Evolutionary conservation across 2,888 invertebrate species (phyloP).

Genomic region (Scaptomyza flava): DNA sequence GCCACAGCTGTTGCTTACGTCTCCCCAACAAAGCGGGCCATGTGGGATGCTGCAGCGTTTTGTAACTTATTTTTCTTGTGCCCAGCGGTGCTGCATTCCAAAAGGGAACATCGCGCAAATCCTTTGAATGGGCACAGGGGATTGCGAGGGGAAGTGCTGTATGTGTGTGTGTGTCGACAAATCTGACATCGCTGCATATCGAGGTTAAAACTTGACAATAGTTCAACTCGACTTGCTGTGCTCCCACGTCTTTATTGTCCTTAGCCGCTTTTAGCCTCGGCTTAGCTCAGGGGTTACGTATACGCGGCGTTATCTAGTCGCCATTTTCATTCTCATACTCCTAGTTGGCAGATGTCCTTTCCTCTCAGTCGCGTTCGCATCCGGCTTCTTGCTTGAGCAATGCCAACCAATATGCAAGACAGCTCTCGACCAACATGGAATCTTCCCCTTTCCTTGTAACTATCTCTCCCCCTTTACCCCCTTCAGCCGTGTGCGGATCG

Average conservation of each 20-base stretch:
- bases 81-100: conserved; percentile 63
- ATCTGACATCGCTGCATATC: conserved; percentile 79
- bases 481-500: conserved; percentile 55
- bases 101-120: conserved; percentile 34
- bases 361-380: conserved; percentile 3
- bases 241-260: conserved; percentile 65
- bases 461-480: conserved; percentile 3
- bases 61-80: conserved; percentile 64
- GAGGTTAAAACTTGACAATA: conserved; percentile 80
- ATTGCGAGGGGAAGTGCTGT: background rate
- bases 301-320: conserved; percentile 61
- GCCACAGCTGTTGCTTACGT: conserved; percentile 19
- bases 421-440: conserved; percentile 26
- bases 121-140: conserved; percentile 1
- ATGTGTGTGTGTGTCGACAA: conserved; percentile 47
- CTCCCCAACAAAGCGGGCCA: conserved; percentile 32
- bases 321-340: conserved; percentile 9
- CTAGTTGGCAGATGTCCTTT: conserved; percentile 9
- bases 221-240: conserved; percentile 76
- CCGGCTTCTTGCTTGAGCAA: conserved; percentile 16
- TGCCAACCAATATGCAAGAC: conserved; percentile 43
- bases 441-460: background rate
- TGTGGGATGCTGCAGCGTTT: conserved; percentile 55
- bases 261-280: conserved; percentile 53
- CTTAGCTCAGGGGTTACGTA: conserved; percentile 56